Evolutionary conservation across 2,888 invertebrate species (phyloP).

Genomic region (Nesidiocoris tenuis): DNA sequence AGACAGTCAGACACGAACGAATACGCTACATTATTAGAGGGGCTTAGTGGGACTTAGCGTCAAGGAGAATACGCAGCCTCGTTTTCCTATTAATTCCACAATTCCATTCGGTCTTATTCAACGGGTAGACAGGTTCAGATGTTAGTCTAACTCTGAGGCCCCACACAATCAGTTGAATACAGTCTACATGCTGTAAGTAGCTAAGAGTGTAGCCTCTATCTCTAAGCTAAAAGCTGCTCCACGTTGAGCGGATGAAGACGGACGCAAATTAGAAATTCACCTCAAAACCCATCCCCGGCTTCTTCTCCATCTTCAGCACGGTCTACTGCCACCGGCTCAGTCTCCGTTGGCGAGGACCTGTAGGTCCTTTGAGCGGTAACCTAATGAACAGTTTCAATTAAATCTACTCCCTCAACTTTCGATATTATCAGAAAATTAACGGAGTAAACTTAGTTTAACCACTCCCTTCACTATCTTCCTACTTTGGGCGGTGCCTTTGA

Average conservation of each 20-base stretch:
- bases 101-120: too few relatives aligned
- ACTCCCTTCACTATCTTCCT: slow-evolving; percentile 2
- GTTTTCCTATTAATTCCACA: too few relatives aligned
- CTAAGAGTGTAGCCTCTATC: too few relatives aligned
- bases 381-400: slow-evolving; percentile 36
- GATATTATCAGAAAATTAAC: slow-evolving; percentile 35
- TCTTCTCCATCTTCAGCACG: neutral
- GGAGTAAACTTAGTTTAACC: slow-evolving; percentile 18
- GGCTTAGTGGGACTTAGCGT: too few relatives aligned
- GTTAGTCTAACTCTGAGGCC: too few relatives aligned
- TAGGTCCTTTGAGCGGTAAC: slow-evolving; percentile 21
- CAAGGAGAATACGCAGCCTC: too few relatives aligned
- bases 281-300: neutral
- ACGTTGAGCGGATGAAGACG: slow-evolving; percentile 19
- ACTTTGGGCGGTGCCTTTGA: slow-evolving; percentile 23
- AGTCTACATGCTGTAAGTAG: too few relatives aligned
- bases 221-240: too few relatives aligned
- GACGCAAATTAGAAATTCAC: slow-evolving; percentile 26
- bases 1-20: too few relatives aligned
- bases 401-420: slow-evolving; percentile 32
- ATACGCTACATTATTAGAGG: too few relatives aligned
- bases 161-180: too few relatives aligned
- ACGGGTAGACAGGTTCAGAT: too few relatives aligned
- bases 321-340: slow-evolving; percentile 8
- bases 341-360: neutral